Evolutionary conservation across 2,797 vertebrate species (phyloP), one percentile per base, ranked within the genome.

Genomic region (Sebastolobus altivelis): DNA sequence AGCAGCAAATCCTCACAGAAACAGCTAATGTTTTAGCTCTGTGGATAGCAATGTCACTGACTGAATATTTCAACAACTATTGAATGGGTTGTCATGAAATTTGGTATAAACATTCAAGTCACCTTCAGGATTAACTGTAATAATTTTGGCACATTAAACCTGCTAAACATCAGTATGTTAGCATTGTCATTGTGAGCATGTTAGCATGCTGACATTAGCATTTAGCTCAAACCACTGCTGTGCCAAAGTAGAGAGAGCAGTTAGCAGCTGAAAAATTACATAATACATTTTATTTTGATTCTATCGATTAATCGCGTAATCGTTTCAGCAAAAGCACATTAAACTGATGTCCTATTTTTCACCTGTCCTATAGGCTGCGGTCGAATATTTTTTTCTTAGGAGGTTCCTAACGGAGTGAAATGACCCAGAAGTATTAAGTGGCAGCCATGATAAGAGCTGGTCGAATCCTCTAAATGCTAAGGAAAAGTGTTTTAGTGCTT

Each of bases 271-370:
- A 75, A 22, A 66, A 40, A 65, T 59, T 0, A 35, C 46, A 49
- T 16, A 4, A n/a, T 63, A 31, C 4, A 58, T 59, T 81, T 80
- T 79, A 37, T 72, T 65, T 79, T 52, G 10, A 22, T 40, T 65
- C 20, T 43, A 35, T 33, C 4, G 11, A 31, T 49, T 67, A 61
- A n/a, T 49, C 2, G 2, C 11, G 33, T 49, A 13, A 66, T 77
- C 5, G 8, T 75, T 75, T 72, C 8, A 77, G 16, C 7, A 56
- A n/a, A 63, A 63, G 71, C 65, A 43, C 54, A 49, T 74, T n/a
- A 38, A 80, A 40, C 56, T 10, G 58, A 18, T 69, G 10, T 67
- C 18, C 18, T 6, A 9, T 63, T 27, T 27, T 22, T 60, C 62
- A 61, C 35, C 16, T 55, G 16, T 56, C 31, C 1, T 38, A 49